Base-by-base conservation (phyloP, 2,797 vertebrate species). In the Sarcoramphus papa region DNA sequence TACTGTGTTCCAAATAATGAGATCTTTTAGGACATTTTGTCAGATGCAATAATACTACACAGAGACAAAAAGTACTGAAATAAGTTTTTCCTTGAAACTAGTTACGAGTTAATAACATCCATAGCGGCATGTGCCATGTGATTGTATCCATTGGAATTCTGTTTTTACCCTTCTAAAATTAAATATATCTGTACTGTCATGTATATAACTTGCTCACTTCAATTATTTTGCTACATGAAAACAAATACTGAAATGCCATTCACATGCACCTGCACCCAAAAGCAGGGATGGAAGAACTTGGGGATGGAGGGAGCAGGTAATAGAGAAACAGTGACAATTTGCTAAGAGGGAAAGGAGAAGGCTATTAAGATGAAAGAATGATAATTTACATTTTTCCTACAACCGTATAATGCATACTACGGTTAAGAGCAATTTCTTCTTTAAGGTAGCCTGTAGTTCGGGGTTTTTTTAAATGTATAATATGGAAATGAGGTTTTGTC, bases 231-330 rank as follows among this genome's bases (percentile, higher is more conserved):
- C 40, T 68, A 13, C 10, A 4, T 43, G 37, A 54, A 78, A 93
- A 47, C 14, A 78, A 70, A 62, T 73, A 28, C 24, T 25, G 67
- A 84, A 68, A 63, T 75, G 45, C 22, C 0, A 0, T 64, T 77
- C 27, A 41, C n/a, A 13, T 85, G 10, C 68, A 78, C 20, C 11
- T 28, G 7, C 30, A 51, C 18, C 33, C 45, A 75, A 24, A 89
- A 69, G 33, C 11, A 30, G 54, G n/a, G 23, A 18, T 72, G 35
- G 30, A 72, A 40, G 62, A 75, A 37, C 0, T 0, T 17, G 9
- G 43, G 40, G 12, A 17, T 82, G 21, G 54, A 91, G 28, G 25
- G 21, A 79, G 11, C 19, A 47, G n/a, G 30, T n/a, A 65, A 6
- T 20, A 41, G 7, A 74, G 57, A 69, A 74, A 56, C 8, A 72